These are phyloP conservation scores for Cromileptes altivelis DNA, from an alignment of 2,113 vertebrate genomes.

Conservation along the genomic window DNA sequence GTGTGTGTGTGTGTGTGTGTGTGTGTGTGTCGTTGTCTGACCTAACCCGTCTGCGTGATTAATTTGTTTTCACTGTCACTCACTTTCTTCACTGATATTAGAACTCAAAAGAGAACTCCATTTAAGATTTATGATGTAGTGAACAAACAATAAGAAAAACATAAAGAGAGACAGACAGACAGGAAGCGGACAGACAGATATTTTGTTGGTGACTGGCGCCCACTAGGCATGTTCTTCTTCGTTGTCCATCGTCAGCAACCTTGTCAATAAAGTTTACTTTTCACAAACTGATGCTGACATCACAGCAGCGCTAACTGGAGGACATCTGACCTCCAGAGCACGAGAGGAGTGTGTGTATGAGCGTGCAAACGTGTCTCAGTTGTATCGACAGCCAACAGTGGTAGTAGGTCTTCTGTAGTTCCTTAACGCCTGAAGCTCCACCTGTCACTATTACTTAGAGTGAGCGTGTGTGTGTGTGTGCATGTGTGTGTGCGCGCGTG, in stretches of 20 bases:
- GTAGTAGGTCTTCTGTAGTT: constrained; percentile 54
- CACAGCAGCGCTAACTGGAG: constrained; percentile 72
- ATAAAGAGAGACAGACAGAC: background rate
- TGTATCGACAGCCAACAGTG: constrained; percentile 38
- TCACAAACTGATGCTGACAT: constrained; percentile 76
- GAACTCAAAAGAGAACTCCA: constrained; percentile 4
- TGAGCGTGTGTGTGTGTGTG: constrained; percentile 42
- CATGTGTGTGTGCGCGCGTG: constrained; percentile 27
- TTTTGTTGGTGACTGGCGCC: constrained; percentile 27
- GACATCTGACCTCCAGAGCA: constrained; percentile 67
- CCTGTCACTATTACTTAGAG: constrained; percentile 63
- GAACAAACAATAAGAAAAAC: constrained; percentile 3
- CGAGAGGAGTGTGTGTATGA: constrained; percentile 19
- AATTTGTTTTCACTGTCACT: constrained; percentile 44
- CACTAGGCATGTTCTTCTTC: constrained; percentile 62
- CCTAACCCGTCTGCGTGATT: constrained; percentile 34
- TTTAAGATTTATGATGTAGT: constrained; percentile 21
- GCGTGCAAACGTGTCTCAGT: constrained; percentile 1
- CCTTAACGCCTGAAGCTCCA: constrained; percentile 58
- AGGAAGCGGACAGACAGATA: constrained; percentile 6
- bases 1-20: constrained; percentile 13
- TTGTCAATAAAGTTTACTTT: constrained; percentile 87
- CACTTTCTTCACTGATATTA: constrained; percentile 20
- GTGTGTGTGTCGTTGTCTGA: constrained; percentile 35
- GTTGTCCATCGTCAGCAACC: constrained; percentile 75